Base-by-base conservation (phyloP, 2,113 vertebrate species). In the Canis aureus region DNA sequence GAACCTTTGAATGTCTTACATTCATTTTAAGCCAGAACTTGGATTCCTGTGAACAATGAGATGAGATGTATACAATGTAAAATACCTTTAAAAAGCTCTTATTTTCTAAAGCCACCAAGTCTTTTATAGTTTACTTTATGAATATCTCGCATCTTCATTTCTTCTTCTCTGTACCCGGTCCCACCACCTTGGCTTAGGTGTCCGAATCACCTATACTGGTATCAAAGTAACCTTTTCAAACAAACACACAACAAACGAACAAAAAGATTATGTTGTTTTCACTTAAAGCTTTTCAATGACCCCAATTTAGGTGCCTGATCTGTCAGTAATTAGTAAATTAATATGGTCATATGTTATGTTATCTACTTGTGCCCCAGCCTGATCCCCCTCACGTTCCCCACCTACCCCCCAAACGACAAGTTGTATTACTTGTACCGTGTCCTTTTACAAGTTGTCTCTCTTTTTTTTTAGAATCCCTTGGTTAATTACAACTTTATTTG, bases 1-100 rank as follows among this genome's bases (percentile, higher is more conserved):
- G 71, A 84, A 69, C 27, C 15, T 32, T 11, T 29, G 29, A 16
- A 38, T 43, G 8, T 38, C 85, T 78, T 67, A 5, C 51, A 53
- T 51, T 95, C n/a, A 62, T 67, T 92, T 95, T 57, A 94, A 69
- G 38, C 16, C 51, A 94, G 89, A 94, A 29, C 13, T 22, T 83
- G 22, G n/a, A 92, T 93, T 84, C 87, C 27, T 38, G 76, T 94
- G 17, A 95, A 81, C 11, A 71, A 11, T 74, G 43, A 43, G 25
- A 25, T 82, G 32, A 92, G 8, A 51, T 78, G 27, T 73, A 22
- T 23, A 80, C 13, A 51, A 27, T 67, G 38, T 25, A 69, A 78
- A 60, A 87, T 80, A n/a, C 3, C 0, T 76, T 73, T 29, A 84
- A 43, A 43, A 43, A 67, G 38, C 16, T 78, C n/a, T 81, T 49